phyloP scores from a whole-genome alignment of 1,140 invertebrate genomes.

The Oryctes rhinoceros region DNA sequence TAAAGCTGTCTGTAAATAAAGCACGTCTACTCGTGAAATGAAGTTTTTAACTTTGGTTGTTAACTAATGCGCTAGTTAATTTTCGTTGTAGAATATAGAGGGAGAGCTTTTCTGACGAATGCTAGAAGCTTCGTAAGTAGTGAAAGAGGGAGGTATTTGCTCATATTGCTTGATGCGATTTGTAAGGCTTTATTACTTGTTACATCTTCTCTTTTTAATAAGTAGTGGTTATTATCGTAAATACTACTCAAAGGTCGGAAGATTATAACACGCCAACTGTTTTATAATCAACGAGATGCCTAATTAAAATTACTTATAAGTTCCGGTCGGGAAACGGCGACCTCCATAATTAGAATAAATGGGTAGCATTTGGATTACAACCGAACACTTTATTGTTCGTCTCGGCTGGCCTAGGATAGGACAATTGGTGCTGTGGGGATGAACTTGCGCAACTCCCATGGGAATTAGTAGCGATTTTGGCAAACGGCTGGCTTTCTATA shows the following conservation, averaged over 20 bases:
- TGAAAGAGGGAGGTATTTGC: not conserved
- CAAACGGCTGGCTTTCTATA: not conserved
- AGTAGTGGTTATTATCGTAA: not conserved
- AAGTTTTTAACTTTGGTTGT: not conserved
- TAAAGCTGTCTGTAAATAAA: not conserved
- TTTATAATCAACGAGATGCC: slow-evolving; percentile 19
- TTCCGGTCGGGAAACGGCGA: not conserved
- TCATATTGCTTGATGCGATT: not conserved
- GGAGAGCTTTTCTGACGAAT: not conserved
- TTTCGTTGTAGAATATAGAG: not conserved
- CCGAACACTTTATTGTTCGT: slow-evolving; percentile 16
- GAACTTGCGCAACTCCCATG: slow-evolving; percentile 5
- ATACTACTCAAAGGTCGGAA: no score
- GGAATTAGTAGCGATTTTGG: slow-evolving; percentile 29
- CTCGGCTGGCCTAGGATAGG: not conserved
- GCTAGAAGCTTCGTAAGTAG: not conserved
- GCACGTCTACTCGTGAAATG: not conserved
- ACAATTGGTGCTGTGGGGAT: slow-evolving; percentile 5
- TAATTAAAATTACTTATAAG: slow-evolving; percentile 36
- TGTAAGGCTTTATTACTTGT: not conserved
- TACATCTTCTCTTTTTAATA: not conserved
- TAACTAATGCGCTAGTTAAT: slow-evolving; percentile 25
- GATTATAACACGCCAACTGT: not conserved
- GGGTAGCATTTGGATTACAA: slow-evolving; percentile 22
- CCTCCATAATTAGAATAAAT: slow-evolving; percentile 31